Conservation (phyloP, 2,888 invertebrate genomes). For the Cosmia pyralina region DNA sequence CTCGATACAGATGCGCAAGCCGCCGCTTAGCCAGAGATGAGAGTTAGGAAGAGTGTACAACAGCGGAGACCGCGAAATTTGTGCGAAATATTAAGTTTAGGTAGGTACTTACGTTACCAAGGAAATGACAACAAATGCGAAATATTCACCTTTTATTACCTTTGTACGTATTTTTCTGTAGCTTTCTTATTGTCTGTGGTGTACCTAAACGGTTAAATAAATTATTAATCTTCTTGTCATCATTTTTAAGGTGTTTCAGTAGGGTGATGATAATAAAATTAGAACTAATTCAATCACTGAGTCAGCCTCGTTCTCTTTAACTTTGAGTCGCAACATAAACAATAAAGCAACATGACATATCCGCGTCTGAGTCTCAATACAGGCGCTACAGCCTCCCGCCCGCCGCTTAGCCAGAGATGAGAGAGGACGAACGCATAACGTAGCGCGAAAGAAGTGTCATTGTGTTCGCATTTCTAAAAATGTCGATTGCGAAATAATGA, state of each 20-base stretch:
- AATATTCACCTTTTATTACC: neutral
- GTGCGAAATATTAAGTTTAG: neutral
- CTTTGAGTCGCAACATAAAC: conserved; percentile 9
- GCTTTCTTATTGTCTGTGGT: too few species aligned
- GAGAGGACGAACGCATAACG: neutral
- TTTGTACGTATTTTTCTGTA: too few species aligned
- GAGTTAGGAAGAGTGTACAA: conserved; percentile 6
- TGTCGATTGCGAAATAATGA: neutral
- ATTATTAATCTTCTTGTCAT: too few species aligned
- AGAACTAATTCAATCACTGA: conserved; percentile 6
- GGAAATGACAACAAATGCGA: neutral
- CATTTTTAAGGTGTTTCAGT: too few species aligned
- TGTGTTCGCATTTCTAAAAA: neutral
- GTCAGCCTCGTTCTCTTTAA: conserved; percentile 14
- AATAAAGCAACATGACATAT: conserved; percentile 6
- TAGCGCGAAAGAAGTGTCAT: neutral
- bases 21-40: neutral
- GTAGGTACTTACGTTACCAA: too few species aligned
- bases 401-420: neutral
- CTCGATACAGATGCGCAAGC: conserved; percentile 25
- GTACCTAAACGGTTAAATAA: too few species aligned
- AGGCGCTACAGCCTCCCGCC: neutral
- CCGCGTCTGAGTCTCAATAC: conserved; percentile 7
- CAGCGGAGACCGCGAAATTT: neutral
- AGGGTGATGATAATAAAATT: neutral